phyloP scores from a whole-genome alignment of 2,797 vertebrate genomes.

The Cheirogaleus major region DNA sequence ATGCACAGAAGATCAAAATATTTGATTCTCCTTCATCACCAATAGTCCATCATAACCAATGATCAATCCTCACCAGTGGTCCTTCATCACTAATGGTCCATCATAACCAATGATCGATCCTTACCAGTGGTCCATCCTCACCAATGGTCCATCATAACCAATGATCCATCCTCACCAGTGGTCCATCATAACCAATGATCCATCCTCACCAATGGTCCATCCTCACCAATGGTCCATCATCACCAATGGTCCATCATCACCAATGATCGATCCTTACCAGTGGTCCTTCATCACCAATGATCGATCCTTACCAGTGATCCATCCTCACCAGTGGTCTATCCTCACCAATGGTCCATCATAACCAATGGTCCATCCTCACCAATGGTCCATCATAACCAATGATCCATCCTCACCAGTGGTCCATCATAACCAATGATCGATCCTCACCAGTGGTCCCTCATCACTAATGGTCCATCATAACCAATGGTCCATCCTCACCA shows the following conservation, averaged over 20 bases:
- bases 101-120: not conserved
- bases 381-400: accelerated
- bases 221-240: no score
- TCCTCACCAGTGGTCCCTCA: accelerated
- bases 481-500: no score
- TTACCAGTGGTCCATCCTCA: no score
- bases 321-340: no score
- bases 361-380: not conserved
- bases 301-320: no score
- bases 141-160: accelerated
- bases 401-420: accelerated
- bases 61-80: not conserved
- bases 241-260: no score
- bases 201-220: no score
- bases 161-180: accelerated
- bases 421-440: not conserved
- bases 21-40: not conserved
- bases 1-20: accelerated
- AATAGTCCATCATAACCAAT: no score
- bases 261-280: no score
- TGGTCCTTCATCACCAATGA: no score
- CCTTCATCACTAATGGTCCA: no score
- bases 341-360: not conserved
- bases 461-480: accelerated
- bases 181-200: not conserved